phyloP scores from a whole-genome alignment of 2,113 vertebrate species.

The Gila orcuttii region DNA sequence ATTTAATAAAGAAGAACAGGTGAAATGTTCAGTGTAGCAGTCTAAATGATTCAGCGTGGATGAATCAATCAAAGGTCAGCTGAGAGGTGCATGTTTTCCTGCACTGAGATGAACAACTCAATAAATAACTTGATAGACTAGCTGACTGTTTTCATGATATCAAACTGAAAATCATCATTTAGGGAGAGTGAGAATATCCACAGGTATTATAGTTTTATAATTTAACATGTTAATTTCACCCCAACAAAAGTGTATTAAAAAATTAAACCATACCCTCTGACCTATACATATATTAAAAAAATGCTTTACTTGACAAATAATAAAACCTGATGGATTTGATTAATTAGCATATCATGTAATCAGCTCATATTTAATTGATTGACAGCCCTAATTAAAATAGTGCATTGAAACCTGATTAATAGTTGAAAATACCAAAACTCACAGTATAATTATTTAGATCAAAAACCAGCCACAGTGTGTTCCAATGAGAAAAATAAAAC shows the following conservation, averaged over 20 bases:
- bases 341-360: no score
- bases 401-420: background rate
- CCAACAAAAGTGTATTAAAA: no score
- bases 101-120: background rate
- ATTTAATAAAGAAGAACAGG: constrained; percentile 31
- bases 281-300: no score
- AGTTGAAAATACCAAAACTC: background rate
- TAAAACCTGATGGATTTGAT: no score
- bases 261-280: no score
- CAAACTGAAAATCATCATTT: background rate
- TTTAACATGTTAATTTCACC: background rate
- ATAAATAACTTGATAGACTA: constrained; percentile 3
- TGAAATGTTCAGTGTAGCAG: constrained; percentile 16
- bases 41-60: background rate
- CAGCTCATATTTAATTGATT: no score
- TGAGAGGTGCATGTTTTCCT: background rate
- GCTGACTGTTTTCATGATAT: background rate
- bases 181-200: background rate
- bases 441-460: background rate
- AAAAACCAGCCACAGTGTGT: background rate
- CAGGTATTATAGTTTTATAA: background rate
- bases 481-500: background rate
- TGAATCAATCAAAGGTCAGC: constrained; percentile 34
- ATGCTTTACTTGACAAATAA: background rate
- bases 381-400: background rate